A percentile compares a stretch with the other conserved stretches of the same genome.
phyloP scores from a whole-genome alignment of 2,113 vertebrate genomes.

The Suncus etruscus region DNA sequence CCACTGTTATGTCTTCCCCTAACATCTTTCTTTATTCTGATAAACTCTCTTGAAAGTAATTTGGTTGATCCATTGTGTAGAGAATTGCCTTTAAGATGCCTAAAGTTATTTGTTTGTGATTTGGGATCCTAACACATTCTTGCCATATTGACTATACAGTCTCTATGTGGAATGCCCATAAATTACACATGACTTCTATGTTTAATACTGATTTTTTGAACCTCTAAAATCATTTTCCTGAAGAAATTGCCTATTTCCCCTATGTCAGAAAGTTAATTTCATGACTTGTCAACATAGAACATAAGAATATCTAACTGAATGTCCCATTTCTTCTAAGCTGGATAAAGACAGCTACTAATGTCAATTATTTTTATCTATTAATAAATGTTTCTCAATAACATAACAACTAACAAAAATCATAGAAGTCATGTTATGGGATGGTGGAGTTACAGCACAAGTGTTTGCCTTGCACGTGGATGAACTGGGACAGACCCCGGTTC shows the following conservation, averaged over 20 bases:
- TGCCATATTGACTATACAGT: neutral
- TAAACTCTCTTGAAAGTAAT: neutral
- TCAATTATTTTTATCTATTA: neutral
- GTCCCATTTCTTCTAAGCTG: neutral
- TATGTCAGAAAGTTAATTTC: neutral
- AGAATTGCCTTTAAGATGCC: neutral
- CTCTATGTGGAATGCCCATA: neutral
- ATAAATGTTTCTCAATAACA: neutral
- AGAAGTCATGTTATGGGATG: neutral
- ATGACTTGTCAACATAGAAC: neutral
- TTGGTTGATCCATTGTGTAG: neutral
- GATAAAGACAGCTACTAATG: neutral
- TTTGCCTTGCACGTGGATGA: too few relatives aligned
- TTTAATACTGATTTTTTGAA: neutral
- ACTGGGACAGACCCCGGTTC: too few relatives aligned
- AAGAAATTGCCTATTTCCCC: neutral
- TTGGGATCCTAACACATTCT: neutral
- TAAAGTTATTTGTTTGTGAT: neutral
- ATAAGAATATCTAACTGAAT: neutral
- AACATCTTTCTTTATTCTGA: neutral
- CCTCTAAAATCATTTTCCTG: neutral
- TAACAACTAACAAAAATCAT: neutral
- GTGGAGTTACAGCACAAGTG: too few relatives aligned
- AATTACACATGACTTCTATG: neutral
- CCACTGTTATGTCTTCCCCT: too few relatives aligned